Conservation (phyloP, 2,797 vertebrate species). For the Mustela erminea region DNA sequence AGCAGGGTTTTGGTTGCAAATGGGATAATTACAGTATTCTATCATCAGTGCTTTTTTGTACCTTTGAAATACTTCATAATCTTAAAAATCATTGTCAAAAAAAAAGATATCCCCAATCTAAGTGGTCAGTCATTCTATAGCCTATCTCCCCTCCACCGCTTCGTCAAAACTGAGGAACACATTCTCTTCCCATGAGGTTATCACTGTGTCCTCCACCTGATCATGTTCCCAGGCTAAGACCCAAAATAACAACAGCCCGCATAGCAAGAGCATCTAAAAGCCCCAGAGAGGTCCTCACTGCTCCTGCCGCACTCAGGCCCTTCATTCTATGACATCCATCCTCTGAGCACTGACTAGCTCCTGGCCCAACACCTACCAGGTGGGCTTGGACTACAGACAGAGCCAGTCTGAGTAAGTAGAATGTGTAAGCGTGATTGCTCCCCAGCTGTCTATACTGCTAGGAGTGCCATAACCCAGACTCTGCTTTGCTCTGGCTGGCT, state of each 20-base stretch:
- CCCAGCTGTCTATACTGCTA: background rate
- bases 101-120: background rate
- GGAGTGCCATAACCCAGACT: background rate
- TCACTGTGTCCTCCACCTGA: background rate
- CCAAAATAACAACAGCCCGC: background rate
- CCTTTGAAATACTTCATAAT: background rate
- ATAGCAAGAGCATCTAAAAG: background rate
- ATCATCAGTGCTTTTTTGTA: background rate
- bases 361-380: background rate
- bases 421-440: background rate
- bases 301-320: background rate
- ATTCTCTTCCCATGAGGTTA: background rate
- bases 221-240: background rate
- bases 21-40: background rate
- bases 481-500: background rate
- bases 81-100: background rate
- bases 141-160: background rate
- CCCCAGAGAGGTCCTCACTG: background rate
- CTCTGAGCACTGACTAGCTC: background rate
- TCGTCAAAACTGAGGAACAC: background rate
- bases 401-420: background rate
- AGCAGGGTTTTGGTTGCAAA: background rate
- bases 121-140: background rate
- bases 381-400: background rate
- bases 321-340: background rate